Evolutionary conservation across 2,113 vertebrate genomes (phyloP).

Genomic region (Sardina pilchardus): DNA sequence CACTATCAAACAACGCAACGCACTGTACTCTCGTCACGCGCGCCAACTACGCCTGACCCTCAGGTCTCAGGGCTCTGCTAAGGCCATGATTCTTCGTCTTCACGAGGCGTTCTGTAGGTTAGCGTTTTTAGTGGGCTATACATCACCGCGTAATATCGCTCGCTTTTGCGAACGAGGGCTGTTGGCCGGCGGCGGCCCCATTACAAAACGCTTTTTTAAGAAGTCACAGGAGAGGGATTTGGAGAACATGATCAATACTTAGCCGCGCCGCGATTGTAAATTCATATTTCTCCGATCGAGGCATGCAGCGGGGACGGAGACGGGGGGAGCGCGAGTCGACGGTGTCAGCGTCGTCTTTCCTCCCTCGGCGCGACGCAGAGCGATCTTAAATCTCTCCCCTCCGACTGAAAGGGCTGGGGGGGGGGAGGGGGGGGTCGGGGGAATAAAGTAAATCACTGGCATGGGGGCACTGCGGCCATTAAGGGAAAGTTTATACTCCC

Average conservation of each 20-base stretch:
- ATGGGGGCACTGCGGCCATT: slow-evolving; percentile 32
- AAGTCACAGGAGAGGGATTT: neutral
- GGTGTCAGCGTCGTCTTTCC: neutral
- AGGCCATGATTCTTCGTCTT: neutral
- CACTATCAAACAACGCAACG: neutral
- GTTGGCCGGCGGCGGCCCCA: neutral
- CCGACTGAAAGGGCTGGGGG: slow-evolving; percentile 31
- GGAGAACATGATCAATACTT: slow-evolving; percentile 37
- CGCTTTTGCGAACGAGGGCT: neutral
- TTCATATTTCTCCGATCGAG: slow-evolving; percentile 28
- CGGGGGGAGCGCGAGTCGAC: neutral
- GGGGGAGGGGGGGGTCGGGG: slow-evolving; percentile 14
- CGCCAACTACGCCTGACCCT: neutral
- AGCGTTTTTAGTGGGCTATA: neutral
- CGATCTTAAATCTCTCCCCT: slow-evolving; percentile 35
- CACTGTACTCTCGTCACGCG: neutral
- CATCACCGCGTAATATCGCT: neutral
- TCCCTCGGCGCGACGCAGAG: neutral
- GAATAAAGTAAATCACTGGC: slow-evolving; percentile 35
- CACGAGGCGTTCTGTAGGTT: neutral
- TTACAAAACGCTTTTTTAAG: slow-evolving; percentile 13
- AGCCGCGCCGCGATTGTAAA: slow-evolving; percentile 29
- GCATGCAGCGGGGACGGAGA: neutral
- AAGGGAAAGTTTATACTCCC: slow-evolving; percentile 41
- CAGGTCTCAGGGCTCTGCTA: neutral